Evolutionary conservation across 2,113 vertebrate genomes (phyloP).

Genomic region (Zosterops hypoxanthus): DNA sequence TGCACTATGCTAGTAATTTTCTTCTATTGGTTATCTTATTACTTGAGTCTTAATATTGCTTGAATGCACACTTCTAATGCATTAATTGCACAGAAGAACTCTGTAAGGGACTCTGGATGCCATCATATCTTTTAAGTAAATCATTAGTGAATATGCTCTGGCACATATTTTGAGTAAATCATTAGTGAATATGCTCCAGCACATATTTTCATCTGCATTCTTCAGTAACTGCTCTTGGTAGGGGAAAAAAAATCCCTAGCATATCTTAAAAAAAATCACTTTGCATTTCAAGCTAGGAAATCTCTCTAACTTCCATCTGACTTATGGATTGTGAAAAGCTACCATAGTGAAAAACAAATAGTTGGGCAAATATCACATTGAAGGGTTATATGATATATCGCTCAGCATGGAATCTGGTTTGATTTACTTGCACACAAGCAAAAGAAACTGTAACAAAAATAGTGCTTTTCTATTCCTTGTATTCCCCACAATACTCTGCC

Average conservation of each 20-base stretch:
- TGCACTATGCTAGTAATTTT: not conserved
- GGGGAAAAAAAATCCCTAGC: slow-evolving; percentile 3
- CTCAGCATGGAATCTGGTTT: slow-evolving; percentile 43
- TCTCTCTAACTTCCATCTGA: slow-evolving; percentile 28
- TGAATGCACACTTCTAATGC: not conserved
- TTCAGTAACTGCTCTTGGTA: not conserved
- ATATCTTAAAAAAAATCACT: slow-evolving; percentile 8
- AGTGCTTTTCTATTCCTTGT: slow-evolving; percentile 18
- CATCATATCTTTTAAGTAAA: not conserved
- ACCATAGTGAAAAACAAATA: slow-evolving; percentile 57
- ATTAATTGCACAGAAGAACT: slow-evolving; percentile 28
- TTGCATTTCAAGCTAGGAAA: slow-evolving; percentile 58
- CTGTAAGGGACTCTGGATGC: not conserved
- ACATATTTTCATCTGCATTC: slow-evolving; percentile 37
- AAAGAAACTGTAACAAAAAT: slow-evolving; percentile 49
- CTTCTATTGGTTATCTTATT: slow-evolving; percentile 7
- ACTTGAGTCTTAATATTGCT: not conserved
- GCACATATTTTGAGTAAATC: not conserved
- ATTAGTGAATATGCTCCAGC: not conserved
- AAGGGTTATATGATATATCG: slow-evolving; percentile 53
- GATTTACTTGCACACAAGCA: slow-evolving; percentile 54
- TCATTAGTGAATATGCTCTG: not conserved
- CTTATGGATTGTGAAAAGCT: slow-evolving; percentile 63
- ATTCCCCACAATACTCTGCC: not conserved
- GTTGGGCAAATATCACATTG: slow-evolving; percentile 42